These are phyloP conservation scores for Aulostomus chinensis DNA, from an alignment of 2,797 vertebrate genomes.

Conservation along the genomic window DNA sequence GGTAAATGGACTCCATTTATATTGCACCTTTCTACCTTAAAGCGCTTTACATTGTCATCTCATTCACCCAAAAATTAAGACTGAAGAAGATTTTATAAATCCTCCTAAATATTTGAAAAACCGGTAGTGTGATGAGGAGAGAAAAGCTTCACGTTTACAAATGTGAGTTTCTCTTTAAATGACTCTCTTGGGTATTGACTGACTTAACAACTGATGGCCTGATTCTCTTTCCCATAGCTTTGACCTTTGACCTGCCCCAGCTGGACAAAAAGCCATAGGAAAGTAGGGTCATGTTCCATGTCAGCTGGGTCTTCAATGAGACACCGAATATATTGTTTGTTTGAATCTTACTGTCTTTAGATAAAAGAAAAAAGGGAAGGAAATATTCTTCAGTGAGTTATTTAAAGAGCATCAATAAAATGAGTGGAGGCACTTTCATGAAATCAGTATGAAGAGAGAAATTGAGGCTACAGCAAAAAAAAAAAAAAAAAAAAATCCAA, in stretches of 20 bases:
- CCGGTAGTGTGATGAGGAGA: too few species aligned
- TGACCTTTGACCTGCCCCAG: slow-evolving; percentile 73
- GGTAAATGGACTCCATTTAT: too few species aligned
- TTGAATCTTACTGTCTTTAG: not conserved
- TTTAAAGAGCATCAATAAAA: too few species aligned
- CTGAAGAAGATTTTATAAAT: too few species aligned
- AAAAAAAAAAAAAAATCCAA: not conserved
- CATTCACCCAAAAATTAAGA: too few species aligned
- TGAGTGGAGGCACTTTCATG: too few species aligned
- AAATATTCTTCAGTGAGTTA: too few species aligned
- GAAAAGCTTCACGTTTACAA: slow-evolving; percentile 7
- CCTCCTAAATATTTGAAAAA: too few species aligned
- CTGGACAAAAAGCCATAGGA: slow-evolving; percentile 60
- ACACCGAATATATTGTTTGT: slow-evolving; percentile 8
- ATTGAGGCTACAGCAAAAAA: slow-evolving; percentile 9
- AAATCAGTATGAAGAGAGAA: not conserved
- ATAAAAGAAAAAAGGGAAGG: too few species aligned
- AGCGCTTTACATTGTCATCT: too few species aligned
- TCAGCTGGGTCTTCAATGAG: slow-evolving; percentile 13
- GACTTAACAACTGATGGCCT: slow-evolving; percentile 55
- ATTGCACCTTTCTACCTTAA: too few species aligned
- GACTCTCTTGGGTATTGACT: slow-evolving; percentile 48
- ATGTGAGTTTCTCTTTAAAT: slow-evolving; percentile 17
- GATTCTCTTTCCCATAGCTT: slow-evolving; percentile 57
- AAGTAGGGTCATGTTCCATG: slow-evolving; percentile 60